phyloP scores from a whole-genome alignment of 2,113 vertebrate species.

The Salvator merianae region DNA sequence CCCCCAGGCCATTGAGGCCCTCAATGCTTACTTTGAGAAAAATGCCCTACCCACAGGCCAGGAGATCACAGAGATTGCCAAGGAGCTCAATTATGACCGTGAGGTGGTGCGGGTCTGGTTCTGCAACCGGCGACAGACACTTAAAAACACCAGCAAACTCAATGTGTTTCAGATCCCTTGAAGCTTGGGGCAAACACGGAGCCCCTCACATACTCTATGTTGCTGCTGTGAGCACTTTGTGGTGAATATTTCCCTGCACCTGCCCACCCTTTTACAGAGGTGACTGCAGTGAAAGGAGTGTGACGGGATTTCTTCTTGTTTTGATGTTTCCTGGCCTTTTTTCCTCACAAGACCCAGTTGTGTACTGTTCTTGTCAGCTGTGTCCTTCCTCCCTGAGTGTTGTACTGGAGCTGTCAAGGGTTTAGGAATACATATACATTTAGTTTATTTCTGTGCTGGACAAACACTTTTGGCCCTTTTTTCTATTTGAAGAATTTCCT shows the following conservation, averaged over 20 bases:
- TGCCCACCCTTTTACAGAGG: background rate
- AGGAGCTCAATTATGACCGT: slow-evolving; percentile 96
- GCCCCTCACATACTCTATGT: background rate
- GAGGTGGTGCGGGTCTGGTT: slow-evolving; percentile 98
- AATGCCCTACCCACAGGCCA: slow-evolving; percentile 93
- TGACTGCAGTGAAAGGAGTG: background rate
- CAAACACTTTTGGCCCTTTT: background rate
- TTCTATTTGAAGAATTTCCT: background rate
- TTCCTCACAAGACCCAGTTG: slow-evolving; percentile 5
- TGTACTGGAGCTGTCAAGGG: slow-evolving; percentile 8
- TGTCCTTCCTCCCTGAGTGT: slow-evolving; percentile 13
- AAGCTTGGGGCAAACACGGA: background rate
- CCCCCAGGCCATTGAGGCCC: slow-evolving; percentile 93
- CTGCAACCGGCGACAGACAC: slow-evolving; percentile 95
- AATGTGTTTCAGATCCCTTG: slow-evolving; percentile 91
- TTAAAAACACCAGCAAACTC: slow-evolving; percentile 98
- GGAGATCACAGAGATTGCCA: slow-evolving; percentile 95
- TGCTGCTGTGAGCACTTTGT: slow-evolving; percentile 66
- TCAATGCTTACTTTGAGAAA: slow-evolving; percentile 96
- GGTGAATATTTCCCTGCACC: slow-evolving; percentile 11
- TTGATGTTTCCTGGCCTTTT: slow-evolving; percentile 13
- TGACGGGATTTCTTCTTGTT: background rate
- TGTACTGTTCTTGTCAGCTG: slow-evolving; percentile 8
- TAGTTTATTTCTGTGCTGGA: slow-evolving; percentile 8
- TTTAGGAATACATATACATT: background rate